A percentile compares a stretch with the other conserved stretches of the same genome.
phyloP scores from a whole-genome alignment of 1,140 invertebrate genomes.

The Macrobrachium rosenbergii region DNA sequence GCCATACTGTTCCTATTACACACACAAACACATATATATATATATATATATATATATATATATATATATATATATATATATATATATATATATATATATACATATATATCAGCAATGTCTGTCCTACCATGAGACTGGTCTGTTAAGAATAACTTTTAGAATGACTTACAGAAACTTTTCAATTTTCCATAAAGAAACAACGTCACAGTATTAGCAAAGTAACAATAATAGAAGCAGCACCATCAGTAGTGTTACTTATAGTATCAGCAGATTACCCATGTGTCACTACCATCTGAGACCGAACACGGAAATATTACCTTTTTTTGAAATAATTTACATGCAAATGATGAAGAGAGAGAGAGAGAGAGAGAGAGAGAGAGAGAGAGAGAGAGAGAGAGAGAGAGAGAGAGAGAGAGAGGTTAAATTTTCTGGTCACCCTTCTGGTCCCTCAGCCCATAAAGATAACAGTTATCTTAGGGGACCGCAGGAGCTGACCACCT shows the following conservation, averaged over 20 bases:
- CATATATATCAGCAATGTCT: background rate
- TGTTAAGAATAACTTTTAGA: background rate
- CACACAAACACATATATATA: background rate
- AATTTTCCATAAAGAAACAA: too few relatives aligned
- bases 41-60: background rate
- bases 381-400: slow-evolving; percentile 3
- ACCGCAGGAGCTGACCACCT: background rate
- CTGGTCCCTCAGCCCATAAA: slow-evolving; percentile 1
- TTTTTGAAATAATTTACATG: too few relatives aligned
- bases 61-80: background rate
- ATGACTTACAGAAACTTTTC: background rate
- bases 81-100: slow-evolving; percentile 18
- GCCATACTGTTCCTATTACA: too few relatives aligned
- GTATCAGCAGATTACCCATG: too few relatives aligned
- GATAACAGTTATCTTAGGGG: background rate
- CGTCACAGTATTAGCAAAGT: too few relatives aligned
- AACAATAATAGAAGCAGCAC: too few relatives aligned
- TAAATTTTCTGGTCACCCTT: background rate
- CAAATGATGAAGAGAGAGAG: slow-evolving; percentile 4
- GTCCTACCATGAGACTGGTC: background rate
- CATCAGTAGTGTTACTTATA: too few relatives aligned
- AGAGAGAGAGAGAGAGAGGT: slow-evolving; percentile 15
- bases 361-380: slow-evolving; percentile 9
- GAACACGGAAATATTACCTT: too few relatives aligned
- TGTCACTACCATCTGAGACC: too few relatives aligned